Percentiles rank a stretch among this genome's conserved stretches.
Conservation (phyloP, 2,888 invertebrate genomes). For the Homarus gammarus region DNA sequence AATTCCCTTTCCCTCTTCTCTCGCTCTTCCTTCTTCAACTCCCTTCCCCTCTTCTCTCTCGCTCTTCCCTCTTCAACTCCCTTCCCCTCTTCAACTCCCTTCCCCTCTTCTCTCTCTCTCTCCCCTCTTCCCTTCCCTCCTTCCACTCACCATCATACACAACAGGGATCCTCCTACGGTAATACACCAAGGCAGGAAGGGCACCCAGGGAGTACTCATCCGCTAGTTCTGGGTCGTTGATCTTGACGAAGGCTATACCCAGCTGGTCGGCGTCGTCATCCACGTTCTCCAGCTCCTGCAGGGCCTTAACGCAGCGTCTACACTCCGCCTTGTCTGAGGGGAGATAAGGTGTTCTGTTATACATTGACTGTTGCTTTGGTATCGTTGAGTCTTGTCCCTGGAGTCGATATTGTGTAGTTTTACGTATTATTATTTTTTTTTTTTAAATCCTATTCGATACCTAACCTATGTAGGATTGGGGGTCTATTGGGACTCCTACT, state of each 20-base stretch:
- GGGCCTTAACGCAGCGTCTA: conserved; percentile 93
- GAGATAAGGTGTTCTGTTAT: too few species aligned
- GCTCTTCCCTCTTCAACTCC: background rate
- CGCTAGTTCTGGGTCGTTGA: conserved; percentile 92
- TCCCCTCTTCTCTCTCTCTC: too few species aligned
- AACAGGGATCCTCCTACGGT: conserved; percentile 95
- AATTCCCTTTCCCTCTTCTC: too few species aligned
- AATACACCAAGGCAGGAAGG: conserved; percentile 93
- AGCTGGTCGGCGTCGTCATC: conserved; percentile 96
- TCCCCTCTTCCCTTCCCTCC: too few species aligned
- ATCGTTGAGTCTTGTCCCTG: too few species aligned
- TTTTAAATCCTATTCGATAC: too few species aligned
- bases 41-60: background rate
- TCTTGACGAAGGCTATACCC: conserved; percentile 96
- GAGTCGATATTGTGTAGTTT: too few species aligned
- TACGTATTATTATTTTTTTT: too few species aligned
- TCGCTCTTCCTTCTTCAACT: background rate
- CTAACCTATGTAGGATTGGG: background rate
- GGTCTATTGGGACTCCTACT: too few species aligned
- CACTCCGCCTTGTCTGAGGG: conserved; percentile 92
- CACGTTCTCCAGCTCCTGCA: conserved; percentile 94
- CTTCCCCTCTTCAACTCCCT: too few species aligned
- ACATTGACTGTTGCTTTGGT: too few species aligned
- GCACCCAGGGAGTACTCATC: conserved; percentile 95
- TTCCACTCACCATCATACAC: conserved; percentile 90